Evolutionary conservation across 2,797 vertebrate species (phyloP).

Genomic region (Novumbra hubbsi): DNA sequence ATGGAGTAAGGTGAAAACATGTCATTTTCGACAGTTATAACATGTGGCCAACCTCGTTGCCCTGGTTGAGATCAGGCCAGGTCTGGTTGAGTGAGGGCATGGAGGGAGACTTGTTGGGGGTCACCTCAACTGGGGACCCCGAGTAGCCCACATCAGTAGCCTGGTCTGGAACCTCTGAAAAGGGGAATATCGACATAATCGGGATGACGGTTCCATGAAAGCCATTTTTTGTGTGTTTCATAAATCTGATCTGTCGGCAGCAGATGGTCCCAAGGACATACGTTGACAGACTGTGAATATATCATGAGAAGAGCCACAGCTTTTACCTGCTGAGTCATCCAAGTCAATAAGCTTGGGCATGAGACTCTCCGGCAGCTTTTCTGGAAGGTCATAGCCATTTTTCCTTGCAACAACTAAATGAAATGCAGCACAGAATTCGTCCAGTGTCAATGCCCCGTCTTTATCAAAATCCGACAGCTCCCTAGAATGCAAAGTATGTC

Average conservation of each 20-base stretch:
- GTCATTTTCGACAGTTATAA: neutral
- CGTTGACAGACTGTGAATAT: neutral
- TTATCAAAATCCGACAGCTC: constrained; percentile 99
- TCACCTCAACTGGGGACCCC: constrained; percentile 91
- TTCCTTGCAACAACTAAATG: constrained; percentile 98
- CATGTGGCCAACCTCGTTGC: constrained; percentile 83
- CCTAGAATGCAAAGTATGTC: constrained; percentile 71
- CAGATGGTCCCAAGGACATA: neutral
- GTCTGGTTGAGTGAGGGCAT: constrained; percentile 98
- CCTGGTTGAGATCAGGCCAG: constrained; percentile 98
- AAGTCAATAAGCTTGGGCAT: constrained; percentile 99
- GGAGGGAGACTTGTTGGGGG: constrained; percentile 96
- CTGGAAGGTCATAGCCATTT: constrained; percentile 97
- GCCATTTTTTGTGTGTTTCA: neutral
- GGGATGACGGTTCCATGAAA: neutral
- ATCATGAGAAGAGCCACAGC: neutral
- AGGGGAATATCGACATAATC: constrained; percentile 1
- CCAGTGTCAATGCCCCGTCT: constrained; percentile 95
- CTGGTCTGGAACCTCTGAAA: constrained; percentile 83
- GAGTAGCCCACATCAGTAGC: constrained; percentile 88
- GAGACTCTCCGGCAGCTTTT: constrained; percentile 97
- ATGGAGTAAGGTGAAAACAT: neutral
- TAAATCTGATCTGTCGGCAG: neutral
- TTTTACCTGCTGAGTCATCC: constrained; percentile 92
- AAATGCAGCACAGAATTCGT: constrained; percentile 98